Conservation (phyloP, 2,888 invertebrate species). For the Flexamia atlantica region DNA sequence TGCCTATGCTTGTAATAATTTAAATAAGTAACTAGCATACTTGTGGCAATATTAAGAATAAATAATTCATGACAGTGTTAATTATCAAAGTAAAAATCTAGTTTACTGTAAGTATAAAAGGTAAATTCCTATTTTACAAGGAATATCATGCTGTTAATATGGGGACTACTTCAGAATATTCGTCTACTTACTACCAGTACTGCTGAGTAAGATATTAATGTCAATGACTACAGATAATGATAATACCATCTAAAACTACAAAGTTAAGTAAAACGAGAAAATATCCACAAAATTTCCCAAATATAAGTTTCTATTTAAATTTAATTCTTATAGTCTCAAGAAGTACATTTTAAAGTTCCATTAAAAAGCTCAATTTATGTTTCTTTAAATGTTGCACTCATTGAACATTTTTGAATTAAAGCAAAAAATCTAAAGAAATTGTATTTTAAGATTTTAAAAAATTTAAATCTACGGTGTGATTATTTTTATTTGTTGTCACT, state of each 20-base stretch:
- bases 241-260: neutral
- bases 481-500: too few relatives aligned
- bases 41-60: neutral
- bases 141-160: neutral
- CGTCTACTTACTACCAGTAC: neutral
- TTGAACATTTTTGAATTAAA: too few relatives aligned
- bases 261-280: neutral
- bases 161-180: neutral
- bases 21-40: neutral
- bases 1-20: neutral
- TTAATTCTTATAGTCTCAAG: too few relatives aligned
- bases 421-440: too few relatives aligned
- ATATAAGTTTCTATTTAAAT: neutral
- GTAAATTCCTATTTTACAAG: neutral
- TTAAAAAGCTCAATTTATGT: too few relatives aligned
- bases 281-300: conserved; percentile 14
- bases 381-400: too few relatives aligned
- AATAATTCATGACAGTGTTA: neutral
- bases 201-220: neutral
- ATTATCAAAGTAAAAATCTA: neutral
- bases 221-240: neutral
- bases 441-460: too few relatives aligned
- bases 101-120: neutral
- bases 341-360: too few relatives aligned
- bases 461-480: too few relatives aligned